Conservation (phyloP, 2,113 vertebrate genomes). For the Epinephelus fuscoguttatus region DNA sequence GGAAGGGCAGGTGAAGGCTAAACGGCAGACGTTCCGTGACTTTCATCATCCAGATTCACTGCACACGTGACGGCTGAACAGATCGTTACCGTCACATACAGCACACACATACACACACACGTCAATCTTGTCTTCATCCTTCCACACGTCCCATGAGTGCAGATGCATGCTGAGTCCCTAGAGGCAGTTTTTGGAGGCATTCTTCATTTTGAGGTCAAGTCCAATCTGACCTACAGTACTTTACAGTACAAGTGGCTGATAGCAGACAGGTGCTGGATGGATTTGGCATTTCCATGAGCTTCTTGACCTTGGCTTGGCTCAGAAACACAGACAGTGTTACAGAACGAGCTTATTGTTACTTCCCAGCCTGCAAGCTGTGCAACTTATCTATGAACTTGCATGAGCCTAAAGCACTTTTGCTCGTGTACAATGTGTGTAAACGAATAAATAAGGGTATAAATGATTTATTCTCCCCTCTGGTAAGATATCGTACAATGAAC, state of each 20-base stretch:
- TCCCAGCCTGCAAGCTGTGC: constrained; percentile 6
- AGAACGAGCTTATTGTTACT: constrained; percentile 34
- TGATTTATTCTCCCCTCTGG: constrained; percentile 60
- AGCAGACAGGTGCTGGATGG: constrained; percentile 46
- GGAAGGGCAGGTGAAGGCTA: constrained; percentile 50
- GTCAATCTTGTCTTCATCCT: constrained; percentile 6
- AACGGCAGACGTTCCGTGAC: constrained; percentile 9
- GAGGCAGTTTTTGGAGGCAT: constrained; percentile 1
- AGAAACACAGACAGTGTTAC: constrained; percentile 23
- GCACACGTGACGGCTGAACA: neutral
- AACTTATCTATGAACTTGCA: constrained; percentile 16
- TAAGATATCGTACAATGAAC: constrained; percentile 4
- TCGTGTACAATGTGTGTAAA: constrained; percentile 27
- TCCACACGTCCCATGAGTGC: constrained; percentile 27
- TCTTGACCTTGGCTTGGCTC: constrained; percentile 49
- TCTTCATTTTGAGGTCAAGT: constrained; percentile 62
- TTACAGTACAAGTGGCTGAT: constrained; percentile 32
- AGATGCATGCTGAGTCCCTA: constrained; percentile 32
- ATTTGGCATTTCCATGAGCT: constrained; percentile 41
- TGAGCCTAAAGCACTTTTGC: neutral
- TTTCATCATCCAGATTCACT: constrained; percentile 22
- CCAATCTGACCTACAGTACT: constrained; percentile 44
- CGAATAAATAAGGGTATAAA: constrained; percentile 39
- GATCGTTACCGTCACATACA: constrained; percentile 16
- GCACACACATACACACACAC: neutral